phyloP scores from a whole-genome alignment of 2,797 vertebrate genomes.

The Clarias pachynema region DNA sequence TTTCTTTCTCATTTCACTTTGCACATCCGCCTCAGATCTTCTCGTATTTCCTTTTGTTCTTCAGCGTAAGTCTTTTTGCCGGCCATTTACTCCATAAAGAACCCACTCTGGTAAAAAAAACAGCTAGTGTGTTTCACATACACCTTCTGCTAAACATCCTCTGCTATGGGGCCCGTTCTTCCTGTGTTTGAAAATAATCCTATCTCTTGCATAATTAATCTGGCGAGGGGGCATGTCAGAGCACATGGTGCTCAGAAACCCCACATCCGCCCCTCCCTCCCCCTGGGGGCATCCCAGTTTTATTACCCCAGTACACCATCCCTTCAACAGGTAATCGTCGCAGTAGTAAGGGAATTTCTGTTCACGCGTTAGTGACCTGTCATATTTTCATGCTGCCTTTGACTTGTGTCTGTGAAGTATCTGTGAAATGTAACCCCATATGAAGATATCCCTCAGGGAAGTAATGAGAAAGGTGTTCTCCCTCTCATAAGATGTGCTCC shows the following conservation, averaged over 20 bases:
- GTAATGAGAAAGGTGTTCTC: slow-evolving; percentile 36
- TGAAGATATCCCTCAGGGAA: slow-evolving; percentile 33
- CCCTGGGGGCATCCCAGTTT: slow-evolving; percentile 40
- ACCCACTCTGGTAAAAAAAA: slow-evolving; percentile 1
- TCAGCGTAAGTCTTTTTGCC: neutral
- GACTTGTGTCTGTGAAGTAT: slow-evolving; percentile 48
- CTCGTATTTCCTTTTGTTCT: neutral
- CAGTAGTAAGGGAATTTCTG: slow-evolving; percentile 26
- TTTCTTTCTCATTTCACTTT: neutral
- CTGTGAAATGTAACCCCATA: slow-evolving; percentile 22
- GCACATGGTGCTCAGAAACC: slow-evolving; percentile 47
- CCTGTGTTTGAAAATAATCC: slow-evolving; percentile 52
- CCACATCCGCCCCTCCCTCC: slow-evolving; percentile 46
- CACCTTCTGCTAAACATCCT: slow-evolving; percentile 25
- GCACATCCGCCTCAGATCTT: neutral
- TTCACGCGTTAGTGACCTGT: neutral
- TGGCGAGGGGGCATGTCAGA: slow-evolving; percentile 50
- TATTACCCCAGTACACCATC: slow-evolving; percentile 44
- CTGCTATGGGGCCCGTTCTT: slow-evolving; percentile 27
- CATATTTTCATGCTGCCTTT: slow-evolving; percentile 16
- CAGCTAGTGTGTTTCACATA: slow-evolving; percentile 6
- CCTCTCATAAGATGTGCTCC: slow-evolving; percentile 60
- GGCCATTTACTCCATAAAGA: neutral
- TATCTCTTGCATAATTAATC: slow-evolving; percentile 55
- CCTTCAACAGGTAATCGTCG: slow-evolving; percentile 43